A percentile compares a stretch with the other conserved stretches of the same genome.
Evolutionary conservation across 2,113 vertebrate species (phyloP).

Genomic region (Caranx melampygus): DNA sequence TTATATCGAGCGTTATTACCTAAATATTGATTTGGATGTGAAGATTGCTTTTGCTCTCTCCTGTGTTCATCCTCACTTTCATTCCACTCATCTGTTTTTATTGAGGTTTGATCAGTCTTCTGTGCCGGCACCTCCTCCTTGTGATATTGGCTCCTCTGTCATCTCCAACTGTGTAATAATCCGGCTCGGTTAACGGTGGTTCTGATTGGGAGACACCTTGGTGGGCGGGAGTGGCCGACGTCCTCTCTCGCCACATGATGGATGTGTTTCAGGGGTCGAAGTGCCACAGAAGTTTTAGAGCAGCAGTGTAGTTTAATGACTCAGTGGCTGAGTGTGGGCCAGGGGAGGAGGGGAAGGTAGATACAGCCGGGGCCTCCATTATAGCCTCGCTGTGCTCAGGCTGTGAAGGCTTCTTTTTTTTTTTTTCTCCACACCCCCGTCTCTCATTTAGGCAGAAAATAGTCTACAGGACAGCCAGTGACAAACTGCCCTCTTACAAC

Average conservation of each 20-base stretch:
- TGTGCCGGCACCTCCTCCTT: constrained; percentile 2
- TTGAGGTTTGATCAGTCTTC: constrained; percentile 45
- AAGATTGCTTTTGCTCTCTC: constrained; percentile 36
- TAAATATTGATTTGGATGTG: constrained; percentile 51
- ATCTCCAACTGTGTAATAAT: constrained; percentile 49
- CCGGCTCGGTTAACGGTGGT: constrained; percentile 11
- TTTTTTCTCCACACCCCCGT: neutral
- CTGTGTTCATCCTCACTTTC: constrained; percentile 19
- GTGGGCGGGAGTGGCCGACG: constrained; percentile 30
- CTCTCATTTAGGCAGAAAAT: constrained; percentile 47
- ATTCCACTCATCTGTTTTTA: constrained; percentile 45
- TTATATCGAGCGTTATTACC: constrained; percentile 21
- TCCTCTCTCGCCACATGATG: constrained; percentile 57
- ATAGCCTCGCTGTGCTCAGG: constrained; percentile 33
- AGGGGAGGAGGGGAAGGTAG: constrained; percentile 18
- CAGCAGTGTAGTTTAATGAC: constrained; percentile 77
- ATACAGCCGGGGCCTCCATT: constrained; percentile 40
- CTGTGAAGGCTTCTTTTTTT: constrained; percentile 23
- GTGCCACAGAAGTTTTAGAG: constrained; percentile 66
- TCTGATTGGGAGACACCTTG: constrained; percentile 28
- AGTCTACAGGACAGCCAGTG: constrained; percentile 57
- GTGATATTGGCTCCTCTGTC: constrained; percentile 55
- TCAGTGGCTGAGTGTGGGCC: constrained; percentile 24
- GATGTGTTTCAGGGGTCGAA: constrained; percentile 55
- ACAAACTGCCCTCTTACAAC: constrained; percentile 67